phyloP scores from a whole-genome alignment of 2,888 invertebrate species.

The Drosophila neonasuta region DNA sequence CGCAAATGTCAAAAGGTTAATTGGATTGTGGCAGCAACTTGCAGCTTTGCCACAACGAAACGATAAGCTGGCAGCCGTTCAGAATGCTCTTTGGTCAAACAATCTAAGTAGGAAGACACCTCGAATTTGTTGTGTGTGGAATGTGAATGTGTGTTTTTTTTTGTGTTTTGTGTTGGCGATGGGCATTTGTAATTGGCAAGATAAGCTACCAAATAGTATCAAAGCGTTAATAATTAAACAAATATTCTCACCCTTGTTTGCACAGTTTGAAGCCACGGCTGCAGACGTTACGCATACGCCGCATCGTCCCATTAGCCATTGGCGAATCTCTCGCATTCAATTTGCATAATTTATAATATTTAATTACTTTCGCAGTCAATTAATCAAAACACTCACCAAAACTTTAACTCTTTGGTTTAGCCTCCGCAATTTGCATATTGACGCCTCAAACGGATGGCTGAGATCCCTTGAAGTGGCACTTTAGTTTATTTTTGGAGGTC shows the following conservation, averaged over 20 bases:
- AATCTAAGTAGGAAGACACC: constrained; percentile 12
- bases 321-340: constrained; percentile 32
- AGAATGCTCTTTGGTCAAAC: constrained; percentile 23
- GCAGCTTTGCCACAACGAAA: constrained; percentile 8
- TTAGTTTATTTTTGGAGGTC: constrained; percentile 45
- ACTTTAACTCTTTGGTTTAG: constrained; percentile 20
- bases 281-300: constrained; percentile 46
- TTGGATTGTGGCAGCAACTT: constrained; percentile 69
- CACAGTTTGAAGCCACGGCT: not conserved
- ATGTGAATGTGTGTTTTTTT: constrained; percentile 38
- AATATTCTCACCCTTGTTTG: constrained; percentile 28
- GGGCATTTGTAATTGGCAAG: constrained; percentile 9
- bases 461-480: constrained; percentile 48
- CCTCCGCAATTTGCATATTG: constrained; percentile 65
- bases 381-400: constrained; percentile 53
- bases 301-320: constrained; percentile 44
- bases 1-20: constrained; percentile 73
- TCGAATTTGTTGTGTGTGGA: constrained; percentile 13
- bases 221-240: constrained; percentile 10
- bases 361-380: constrained; percentile 60
- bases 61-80: constrained; percentile 31
- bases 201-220: constrained; percentile 12
- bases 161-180: not conserved
- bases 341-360: constrained; percentile 63
- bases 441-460: constrained; percentile 42